These are phyloP conservation scores for Neoniphon sammara DNA, from an alignment of 2,797 vertebrate genomes.

Conservation along the genomic window DNA sequence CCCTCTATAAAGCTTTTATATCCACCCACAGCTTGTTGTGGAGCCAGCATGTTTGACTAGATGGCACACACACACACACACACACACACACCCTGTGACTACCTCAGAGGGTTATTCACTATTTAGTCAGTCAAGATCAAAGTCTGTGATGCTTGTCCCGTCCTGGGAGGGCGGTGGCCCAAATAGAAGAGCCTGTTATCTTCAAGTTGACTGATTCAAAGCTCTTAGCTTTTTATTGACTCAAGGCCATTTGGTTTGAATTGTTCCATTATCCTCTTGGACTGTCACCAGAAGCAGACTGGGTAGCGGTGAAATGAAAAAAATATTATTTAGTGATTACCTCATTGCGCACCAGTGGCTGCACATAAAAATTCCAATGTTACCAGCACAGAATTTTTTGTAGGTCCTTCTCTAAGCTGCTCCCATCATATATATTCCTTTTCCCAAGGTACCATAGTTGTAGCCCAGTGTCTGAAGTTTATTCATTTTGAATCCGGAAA, in stretches of 20 bases:
- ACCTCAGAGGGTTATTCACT: conserved; percentile 2
- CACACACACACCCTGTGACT: conserved; percentile 8
- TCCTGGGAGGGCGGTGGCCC: conserved; percentile 15
- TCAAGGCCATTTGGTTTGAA: conserved; percentile 33
- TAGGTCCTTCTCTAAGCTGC: too few relatives aligned
- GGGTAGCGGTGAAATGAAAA: not conserved
- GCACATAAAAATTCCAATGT: too few relatives aligned
- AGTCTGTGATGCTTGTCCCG: conserved; percentile 20
- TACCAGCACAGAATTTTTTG: too few relatives aligned
- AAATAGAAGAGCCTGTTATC: conserved; percentile 43
- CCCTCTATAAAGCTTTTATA: conserved; percentile 51
- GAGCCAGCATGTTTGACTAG: conserved; percentile 39
- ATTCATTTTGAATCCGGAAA: too few relatives aligned
- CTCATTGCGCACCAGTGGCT: too few relatives aligned
- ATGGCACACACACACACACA: not conserved
- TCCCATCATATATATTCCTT: too few relatives aligned
- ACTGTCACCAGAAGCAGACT: not conserved
- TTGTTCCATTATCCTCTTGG: conserved; percentile 20
- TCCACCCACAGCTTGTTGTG: conserved; percentile 24
- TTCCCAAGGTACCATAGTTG: too few relatives aligned
- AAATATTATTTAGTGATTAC: too few relatives aligned
- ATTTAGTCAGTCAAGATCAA: conserved; percentile 48
- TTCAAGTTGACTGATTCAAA: conserved; percentile 37
- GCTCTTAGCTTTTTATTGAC: conserved; percentile 53
- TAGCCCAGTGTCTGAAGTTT: too few relatives aligned